Conservation (phyloP, 2,113 vertebrate species). For the Phocoena sinus region DNA sequence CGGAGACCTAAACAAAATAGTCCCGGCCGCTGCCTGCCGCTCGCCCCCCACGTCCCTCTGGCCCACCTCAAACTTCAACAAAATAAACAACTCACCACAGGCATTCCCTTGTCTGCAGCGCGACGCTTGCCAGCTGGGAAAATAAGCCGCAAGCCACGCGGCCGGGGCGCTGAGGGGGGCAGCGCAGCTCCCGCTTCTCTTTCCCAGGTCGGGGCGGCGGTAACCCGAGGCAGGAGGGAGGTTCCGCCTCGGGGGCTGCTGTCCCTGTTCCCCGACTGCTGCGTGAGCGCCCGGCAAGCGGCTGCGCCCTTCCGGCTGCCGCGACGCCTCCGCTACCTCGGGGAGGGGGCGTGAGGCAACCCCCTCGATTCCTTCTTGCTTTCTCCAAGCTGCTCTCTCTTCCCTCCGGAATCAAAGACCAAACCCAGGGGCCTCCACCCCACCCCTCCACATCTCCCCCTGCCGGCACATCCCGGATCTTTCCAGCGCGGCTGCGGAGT, state of each 20-base stretch:
- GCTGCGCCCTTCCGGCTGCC: background rate
- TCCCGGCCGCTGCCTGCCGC: conserved; percentile 38
- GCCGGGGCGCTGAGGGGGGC: conserved; percentile 20
- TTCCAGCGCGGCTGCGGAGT: background rate
- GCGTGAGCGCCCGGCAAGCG: background rate
- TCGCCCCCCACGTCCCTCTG: conserved; percentile 9
- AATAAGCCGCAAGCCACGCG: conserved; percentile 71
- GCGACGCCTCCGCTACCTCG: background rate
- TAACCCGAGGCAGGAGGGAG: background rate
- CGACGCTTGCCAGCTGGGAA: conserved; percentile 65
- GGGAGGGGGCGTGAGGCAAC: background rate
- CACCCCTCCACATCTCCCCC: background rate
- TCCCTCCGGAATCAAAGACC: too few species aligned
- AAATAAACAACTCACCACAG: conserved; percentile 68
- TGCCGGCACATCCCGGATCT: background rate
- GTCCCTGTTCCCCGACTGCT: fast-evolving
- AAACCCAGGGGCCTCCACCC: background rate
- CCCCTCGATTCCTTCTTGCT: background rate
- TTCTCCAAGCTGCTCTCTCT: background rate
- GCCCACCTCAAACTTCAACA: conserved; percentile 51
- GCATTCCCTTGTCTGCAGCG: conserved; percentile 61
- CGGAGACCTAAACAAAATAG: conserved; percentile 49
- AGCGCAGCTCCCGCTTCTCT: conserved; percentile 16
- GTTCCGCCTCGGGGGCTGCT: background rate
- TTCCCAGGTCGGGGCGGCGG: background rate